Conservation (phyloP, 2,888 invertebrate species). For the Dione juno region DNA sequence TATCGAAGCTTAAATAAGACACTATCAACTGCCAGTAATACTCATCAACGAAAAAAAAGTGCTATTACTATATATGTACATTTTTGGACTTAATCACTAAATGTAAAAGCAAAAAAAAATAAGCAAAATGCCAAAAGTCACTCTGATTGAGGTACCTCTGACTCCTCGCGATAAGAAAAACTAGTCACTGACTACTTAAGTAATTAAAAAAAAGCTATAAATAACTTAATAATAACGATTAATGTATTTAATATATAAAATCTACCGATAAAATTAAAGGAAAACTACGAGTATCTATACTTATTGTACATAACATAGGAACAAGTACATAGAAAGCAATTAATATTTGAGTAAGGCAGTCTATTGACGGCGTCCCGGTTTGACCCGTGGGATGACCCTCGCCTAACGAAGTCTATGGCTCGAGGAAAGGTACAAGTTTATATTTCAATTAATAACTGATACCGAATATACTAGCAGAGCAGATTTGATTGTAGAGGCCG, state of each 20-base stretch:
- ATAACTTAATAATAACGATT: not conserved
- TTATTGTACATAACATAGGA: slow-evolving; percentile 19
- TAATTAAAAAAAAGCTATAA: not conserved
- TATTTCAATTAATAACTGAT: slow-evolving; percentile 41
- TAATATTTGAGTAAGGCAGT: slow-evolving; percentile 59
- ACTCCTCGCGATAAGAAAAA: too few relatives aligned
- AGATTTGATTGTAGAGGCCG: not conserved
- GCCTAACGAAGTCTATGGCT: slow-evolving; percentile 63
- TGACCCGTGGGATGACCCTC: slow-evolving; percentile 74
- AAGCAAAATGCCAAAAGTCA: too few relatives aligned
- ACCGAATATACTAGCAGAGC: slow-evolving; percentile 12
- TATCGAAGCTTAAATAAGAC: too few relatives aligned
- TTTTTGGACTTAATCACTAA: too few relatives aligned
- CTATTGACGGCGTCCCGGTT: slow-evolving; percentile 51
- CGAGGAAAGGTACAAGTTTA: slow-evolving; percentile 39
- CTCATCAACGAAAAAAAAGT: too few relatives aligned
- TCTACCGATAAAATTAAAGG: not conserved
- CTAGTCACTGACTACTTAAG: not conserved
- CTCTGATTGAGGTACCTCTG: too few relatives aligned
- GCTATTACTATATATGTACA: too few relatives aligned
- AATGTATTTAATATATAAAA: not conserved
- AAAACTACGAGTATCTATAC: not conserved
- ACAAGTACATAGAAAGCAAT: slow-evolving; percentile 55
- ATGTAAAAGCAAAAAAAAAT: too few relatives aligned
- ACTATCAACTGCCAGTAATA: too few relatives aligned